phyloP scores from a whole-genome alignment of 2,797 vertebrate species.

The Microcaecilia unicolor region DNA sequence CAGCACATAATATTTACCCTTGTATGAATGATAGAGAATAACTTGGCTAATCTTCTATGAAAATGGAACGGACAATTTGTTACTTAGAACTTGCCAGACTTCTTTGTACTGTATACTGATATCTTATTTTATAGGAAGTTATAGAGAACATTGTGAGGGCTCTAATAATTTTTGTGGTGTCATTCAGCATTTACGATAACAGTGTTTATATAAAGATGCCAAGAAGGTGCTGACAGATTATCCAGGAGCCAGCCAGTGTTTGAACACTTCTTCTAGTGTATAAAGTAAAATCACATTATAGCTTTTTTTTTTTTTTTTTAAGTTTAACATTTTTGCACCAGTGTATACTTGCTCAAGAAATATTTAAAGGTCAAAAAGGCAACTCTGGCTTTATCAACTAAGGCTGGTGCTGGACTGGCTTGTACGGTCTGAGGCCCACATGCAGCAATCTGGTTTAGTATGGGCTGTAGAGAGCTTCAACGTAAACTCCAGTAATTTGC shows the following conservation, averaged over 20 bases:
- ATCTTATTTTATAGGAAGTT: constrained; percentile 28
- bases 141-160: constrained; percentile 27
- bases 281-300: too few species aligned
- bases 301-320: too few species aligned
- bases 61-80: constrained; percentile 10
- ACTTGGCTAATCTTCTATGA: constrained; percentile 15
- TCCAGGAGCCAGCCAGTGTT: constrained; percentile 39
- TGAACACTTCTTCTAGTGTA: too few species aligned
- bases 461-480: too few species aligned
- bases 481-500: too few species aligned
- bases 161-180: constrained; percentile 46
- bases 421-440: too few species aligned
- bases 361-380: too few species aligned
- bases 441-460: too few species aligned
- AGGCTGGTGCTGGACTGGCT: too few species aligned
- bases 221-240: constrained; percentile 57
- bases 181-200: constrained; percentile 50
- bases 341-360: too few species aligned
- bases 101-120: constrained; percentile 12
- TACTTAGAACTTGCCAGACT: constrained; percentile 22
- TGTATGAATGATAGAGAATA: constrained; percentile 1
- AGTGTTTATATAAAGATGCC: constrained; percentile 53
- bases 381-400: too few species aligned
- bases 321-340: too few species aligned
- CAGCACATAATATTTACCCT: constrained; percentile 33